Conservation (phyloP, 2,113 vertebrate genomes). For the Trichechus manatus region DNA sequence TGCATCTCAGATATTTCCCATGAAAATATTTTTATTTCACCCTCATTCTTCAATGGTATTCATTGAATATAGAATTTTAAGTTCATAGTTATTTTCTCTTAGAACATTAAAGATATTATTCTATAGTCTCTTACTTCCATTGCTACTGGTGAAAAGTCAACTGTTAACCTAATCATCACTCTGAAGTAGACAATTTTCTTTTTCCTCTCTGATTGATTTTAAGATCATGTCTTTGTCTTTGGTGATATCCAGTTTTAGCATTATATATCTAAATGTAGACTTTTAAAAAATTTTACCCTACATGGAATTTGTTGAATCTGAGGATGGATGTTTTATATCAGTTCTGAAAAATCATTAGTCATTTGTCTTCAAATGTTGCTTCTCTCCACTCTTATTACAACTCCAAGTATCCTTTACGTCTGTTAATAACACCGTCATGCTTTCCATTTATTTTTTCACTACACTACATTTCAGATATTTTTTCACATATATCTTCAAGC, state of each 20-base stretch:
- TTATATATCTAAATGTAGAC: neutral
- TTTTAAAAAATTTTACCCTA: neutral
- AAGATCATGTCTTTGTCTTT: neutral
- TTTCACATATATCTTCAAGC: neutral
- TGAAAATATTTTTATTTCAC: neutral
- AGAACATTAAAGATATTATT: neutral
- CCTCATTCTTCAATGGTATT: neutral
- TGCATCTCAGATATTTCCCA: neutral
- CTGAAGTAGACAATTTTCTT: neutral
- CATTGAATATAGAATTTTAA: neutral
- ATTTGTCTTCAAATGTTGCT: slow-evolving; percentile 33
- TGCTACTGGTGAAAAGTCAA: neutral
- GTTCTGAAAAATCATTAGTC: neutral
- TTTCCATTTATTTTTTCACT: neutral
- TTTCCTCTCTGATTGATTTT: neutral
- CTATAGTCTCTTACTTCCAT: neutral
- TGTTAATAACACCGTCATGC: neutral
- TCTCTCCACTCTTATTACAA: neutral
- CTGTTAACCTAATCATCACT: neutral
- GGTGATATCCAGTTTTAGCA: neutral
- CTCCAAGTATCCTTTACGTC: neutral
- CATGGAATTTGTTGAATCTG: neutral
- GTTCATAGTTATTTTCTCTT: neutral
- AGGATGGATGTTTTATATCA: neutral
- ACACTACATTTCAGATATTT: neutral